Conservation (phyloP, 2,113 vertebrate species). For the Thermophis baileyi region DNA sequence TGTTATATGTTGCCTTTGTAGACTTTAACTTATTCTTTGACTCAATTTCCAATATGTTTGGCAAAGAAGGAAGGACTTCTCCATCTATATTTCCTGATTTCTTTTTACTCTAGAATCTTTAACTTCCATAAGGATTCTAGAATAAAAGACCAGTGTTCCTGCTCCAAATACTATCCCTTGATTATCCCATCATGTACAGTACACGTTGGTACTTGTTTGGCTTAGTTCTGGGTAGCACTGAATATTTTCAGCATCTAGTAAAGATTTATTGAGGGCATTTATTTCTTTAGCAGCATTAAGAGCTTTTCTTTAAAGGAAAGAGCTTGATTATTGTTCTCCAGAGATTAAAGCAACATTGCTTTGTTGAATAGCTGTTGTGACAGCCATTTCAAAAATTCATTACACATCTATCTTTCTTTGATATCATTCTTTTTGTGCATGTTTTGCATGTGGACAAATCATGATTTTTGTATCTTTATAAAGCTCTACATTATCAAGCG, state of each 20-base stretch:
- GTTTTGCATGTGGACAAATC: conserved; percentile 9
- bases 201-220: neutral
- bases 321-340: conserved; percentile 56
- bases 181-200: neutral
- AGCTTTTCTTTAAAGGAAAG: conserved; percentile 45
- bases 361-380: conserved; percentile 37
- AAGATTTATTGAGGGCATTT: neutral
- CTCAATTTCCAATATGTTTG: neutral
- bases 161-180: neutral
- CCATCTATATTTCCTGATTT: neutral
- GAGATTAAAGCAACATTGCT: conserved; percentile 28
- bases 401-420: conserved; percentile 1
- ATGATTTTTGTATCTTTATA: conserved; percentile 3
- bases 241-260: neutral
- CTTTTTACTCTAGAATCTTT: neutral
- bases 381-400: conserved; percentile 36
- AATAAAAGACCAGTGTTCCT: neutral
- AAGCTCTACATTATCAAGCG: neutral
- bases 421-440: neutral
- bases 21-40: neutral
- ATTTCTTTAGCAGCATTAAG: neutral
- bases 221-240: neutral
- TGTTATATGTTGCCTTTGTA: neutral
- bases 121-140: neutral
- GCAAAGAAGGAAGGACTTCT: neutral